These are phyloP conservation scores for Caenorhabditis auriculariae DNA, from an alignment of 2,888 invertebrate species.

Conservation along the genomic window DNA sequence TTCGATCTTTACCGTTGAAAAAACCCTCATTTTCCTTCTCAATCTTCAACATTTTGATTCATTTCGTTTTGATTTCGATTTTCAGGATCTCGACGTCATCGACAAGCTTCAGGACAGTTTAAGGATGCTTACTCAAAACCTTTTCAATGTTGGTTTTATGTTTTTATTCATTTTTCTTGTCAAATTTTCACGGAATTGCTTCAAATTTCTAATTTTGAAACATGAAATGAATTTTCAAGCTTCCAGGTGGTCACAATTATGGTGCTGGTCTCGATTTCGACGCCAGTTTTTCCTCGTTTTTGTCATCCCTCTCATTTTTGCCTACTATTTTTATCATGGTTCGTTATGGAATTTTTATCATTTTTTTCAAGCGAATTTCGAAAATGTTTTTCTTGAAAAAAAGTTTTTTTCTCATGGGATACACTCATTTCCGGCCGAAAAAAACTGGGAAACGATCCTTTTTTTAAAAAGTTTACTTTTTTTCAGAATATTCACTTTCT, in stretches of 20 bases:
- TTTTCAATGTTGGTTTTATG: conserved; percentile 16
- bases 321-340: conserved; percentile 51
- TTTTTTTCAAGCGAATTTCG: not conserved
- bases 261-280: conserved; percentile 33
- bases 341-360: not conserved
- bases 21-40: too few species aligned
- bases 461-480: too few species aligned
- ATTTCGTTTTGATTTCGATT: too few species aligned
- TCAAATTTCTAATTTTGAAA: too few species aligned
- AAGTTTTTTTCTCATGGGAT: too few species aligned
- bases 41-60: too few species aligned
- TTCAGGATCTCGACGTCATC: conserved; percentile 53
- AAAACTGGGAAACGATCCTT: too few species aligned
- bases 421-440: too few species aligned
- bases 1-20: not conserved
- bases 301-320: conserved; percentile 35
- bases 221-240: not conserved
- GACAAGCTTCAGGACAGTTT: conserved; percentile 46
- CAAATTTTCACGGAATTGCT: too few species aligned
- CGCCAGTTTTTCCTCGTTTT: conserved; percentile 45
- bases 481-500: too few species aligned
- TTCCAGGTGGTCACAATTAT: conserved; percentile 29
- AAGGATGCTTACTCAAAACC: conserved; percentile 32
- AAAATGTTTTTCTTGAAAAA: too few species aligned
- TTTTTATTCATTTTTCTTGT: not conserved